Evolutionary conservation across 2,113 vertebrate genomes (phyloP).

Genomic region (Gobio gobio): DNA sequence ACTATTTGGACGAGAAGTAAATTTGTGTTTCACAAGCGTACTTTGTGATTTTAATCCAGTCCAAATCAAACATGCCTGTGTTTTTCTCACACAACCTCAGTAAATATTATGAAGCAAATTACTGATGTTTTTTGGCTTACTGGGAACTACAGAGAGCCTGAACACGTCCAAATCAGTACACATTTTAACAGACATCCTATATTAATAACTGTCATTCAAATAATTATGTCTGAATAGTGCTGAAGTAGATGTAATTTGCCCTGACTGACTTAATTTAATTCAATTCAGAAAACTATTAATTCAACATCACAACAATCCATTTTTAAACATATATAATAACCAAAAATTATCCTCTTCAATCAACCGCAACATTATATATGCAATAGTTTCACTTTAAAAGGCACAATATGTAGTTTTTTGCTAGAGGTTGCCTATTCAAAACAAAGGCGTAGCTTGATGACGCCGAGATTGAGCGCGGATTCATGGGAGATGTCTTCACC

Average conservation of each 20-base stretch:
- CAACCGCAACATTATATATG: neutral
- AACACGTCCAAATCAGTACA: neutral
- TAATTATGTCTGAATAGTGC: neutral
- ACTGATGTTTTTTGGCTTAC: neutral
- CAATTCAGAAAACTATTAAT: neutral
- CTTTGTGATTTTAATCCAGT: neutral
- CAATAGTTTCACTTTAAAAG: neutral
- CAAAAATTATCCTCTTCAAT: neutral
- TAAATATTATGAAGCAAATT: slow-evolving; percentile 2
- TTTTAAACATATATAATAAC: neutral
- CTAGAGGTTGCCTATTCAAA: too few species aligned
- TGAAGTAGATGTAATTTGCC: too few species aligned
- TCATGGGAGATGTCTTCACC: too few species aligned
- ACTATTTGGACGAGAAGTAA: neutral
- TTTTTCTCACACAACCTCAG: slow-evolving; percentile 10
- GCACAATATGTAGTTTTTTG: too few species aligned
- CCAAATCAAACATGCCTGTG: slow-evolving; percentile 7
- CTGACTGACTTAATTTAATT: neutral
- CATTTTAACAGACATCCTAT: neutral
- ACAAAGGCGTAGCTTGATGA: too few species aligned
- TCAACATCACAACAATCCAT: neutral
- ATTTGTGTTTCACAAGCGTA: neutral
- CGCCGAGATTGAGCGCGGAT: too few species aligned
- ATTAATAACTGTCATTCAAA: neutral
- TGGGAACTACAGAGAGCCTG: neutral